Conservation (phyloP, 2,113 vertebrate species). For the Ictidomys tridecemlineatus region DNA sequence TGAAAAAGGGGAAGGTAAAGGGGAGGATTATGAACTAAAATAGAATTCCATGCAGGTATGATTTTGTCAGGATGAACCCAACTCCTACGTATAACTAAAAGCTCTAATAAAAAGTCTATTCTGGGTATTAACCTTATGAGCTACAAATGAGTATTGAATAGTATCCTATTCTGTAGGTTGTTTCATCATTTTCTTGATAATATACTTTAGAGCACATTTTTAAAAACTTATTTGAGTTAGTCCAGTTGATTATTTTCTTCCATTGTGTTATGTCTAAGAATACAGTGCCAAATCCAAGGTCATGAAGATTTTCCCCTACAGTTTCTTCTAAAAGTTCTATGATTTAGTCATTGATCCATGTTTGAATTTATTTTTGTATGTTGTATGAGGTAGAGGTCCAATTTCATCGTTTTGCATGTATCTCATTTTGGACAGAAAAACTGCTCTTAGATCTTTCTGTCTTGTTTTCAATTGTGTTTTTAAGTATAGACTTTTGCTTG, state of each 20-base stretch:
- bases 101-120: not conserved
- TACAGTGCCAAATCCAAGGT: not conserved
- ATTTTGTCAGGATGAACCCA: too few relatives aligned
- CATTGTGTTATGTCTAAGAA: not conserved
- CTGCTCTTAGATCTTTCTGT: not conserved
- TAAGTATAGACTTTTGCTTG: not conserved
- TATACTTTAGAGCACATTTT: not conserved
- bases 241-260: not conserved
- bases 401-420: not conserved
- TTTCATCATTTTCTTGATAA: not conserved
- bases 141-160: not conserved
- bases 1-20: too few relatives aligned
- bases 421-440: not conserved
- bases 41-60: too few relatives aligned
- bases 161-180: not conserved
- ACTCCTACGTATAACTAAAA: too few relatives aligned
- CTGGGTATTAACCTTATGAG: not conserved
- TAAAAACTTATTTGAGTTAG: not conserved
- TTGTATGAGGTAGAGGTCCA: not conserved
- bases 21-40: too few relatives aligned
- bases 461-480: not conserved
- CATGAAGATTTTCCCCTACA: not conserved
- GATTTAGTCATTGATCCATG: not conserved
- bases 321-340: not conserved
- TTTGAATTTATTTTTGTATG: not conserved